phyloP scores from a whole-genome alignment of 2,888 invertebrate species.

The Sceliomorpha sp. region DNA sequence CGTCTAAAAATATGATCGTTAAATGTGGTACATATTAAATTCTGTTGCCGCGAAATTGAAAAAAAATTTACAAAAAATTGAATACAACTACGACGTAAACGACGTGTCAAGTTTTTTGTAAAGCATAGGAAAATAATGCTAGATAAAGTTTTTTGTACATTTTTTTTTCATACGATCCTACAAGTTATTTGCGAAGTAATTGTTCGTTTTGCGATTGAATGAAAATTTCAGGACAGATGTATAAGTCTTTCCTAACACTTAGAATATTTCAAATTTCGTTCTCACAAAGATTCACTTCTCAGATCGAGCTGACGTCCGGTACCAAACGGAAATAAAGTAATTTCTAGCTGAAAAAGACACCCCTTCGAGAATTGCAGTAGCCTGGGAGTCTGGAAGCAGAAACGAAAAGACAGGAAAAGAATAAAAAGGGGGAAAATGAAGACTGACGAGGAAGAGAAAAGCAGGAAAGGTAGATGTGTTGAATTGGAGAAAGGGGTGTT shows the following conservation, averaged over 20 bases:
- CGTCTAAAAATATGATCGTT: too few species aligned
- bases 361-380: conserved; percentile 8
- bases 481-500: conserved; percentile 30
- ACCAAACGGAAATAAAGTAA: conserved; percentile 15
- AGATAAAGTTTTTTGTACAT: too few species aligned
- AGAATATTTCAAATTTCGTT: neutral
- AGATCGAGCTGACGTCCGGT: conserved; percentile 10
- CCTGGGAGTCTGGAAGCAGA: conserved; percentile 1
- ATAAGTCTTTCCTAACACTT: neutral
- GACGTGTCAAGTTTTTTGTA: too few species aligned
- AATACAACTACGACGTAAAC: too few species aligned
- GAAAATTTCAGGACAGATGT: too few species aligned
- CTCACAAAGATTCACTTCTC: conserved; percentile 1
- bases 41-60: too few species aligned
- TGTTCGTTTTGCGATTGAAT: too few species aligned
- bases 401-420: conserved; percentile 2
- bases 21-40: too few species aligned
- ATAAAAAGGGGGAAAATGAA: conserved; percentile 14
- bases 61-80: too few species aligned
- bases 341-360: conserved; percentile 8
- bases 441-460: conserved; percentile 5
- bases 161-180: too few species aligned
- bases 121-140: too few species aligned
- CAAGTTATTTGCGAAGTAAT: too few species aligned
- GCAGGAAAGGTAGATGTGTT: conserved; percentile 14